phyloP scores from a whole-genome alignment of 2,797 vertebrate species.

The Helostoma temminkii region DNA sequence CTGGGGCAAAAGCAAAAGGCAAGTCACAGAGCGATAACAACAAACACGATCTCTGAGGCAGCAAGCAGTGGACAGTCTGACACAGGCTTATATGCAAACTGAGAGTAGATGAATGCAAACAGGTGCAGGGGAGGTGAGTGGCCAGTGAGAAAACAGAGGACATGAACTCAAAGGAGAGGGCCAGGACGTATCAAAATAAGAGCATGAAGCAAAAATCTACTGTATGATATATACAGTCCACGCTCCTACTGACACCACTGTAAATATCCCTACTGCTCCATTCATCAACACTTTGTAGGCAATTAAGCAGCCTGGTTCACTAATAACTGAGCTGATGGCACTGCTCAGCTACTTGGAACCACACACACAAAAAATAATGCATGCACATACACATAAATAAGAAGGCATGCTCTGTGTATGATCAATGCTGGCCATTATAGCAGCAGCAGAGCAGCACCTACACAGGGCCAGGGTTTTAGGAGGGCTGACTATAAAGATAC shows the following conservation, averaged over 20 bases:
- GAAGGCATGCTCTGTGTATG: background rate
- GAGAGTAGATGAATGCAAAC: too few relatives aligned
- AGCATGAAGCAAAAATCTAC: too few relatives aligned
- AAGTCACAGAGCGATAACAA: too few relatives aligned
- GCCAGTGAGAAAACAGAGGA: too few relatives aligned
- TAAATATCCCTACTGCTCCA: constrained; percentile 67
- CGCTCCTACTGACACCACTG: constrained; percentile 59
- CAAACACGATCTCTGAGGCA: too few relatives aligned
- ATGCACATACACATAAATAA: constrained; percentile 14
- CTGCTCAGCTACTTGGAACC: constrained; percentile 33
- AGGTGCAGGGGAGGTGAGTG: too few relatives aligned
- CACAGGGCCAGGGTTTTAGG: constrained; percentile 37
- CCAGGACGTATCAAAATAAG: too few relatives aligned
- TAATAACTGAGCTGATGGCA: constrained; percentile 47
- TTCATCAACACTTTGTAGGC: constrained; percentile 80
- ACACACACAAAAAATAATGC: constrained; percentile 3
- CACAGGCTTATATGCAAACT: too few relatives aligned
- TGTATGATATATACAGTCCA: constrained; percentile 28
- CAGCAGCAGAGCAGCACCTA: constrained; percentile 30
- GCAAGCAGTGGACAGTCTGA: too few relatives aligned
- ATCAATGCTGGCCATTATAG: constrained; percentile 38
- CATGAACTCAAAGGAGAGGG: too few relatives aligned
- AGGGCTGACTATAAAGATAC: constrained; percentile 15
- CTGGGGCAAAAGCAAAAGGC: too few relatives aligned
- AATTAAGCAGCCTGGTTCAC: constrained; percentile 73